phyloP scores from a whole-genome alignment of 2,888 invertebrate genomes.

The Mesoligia furuncula region DNA sequence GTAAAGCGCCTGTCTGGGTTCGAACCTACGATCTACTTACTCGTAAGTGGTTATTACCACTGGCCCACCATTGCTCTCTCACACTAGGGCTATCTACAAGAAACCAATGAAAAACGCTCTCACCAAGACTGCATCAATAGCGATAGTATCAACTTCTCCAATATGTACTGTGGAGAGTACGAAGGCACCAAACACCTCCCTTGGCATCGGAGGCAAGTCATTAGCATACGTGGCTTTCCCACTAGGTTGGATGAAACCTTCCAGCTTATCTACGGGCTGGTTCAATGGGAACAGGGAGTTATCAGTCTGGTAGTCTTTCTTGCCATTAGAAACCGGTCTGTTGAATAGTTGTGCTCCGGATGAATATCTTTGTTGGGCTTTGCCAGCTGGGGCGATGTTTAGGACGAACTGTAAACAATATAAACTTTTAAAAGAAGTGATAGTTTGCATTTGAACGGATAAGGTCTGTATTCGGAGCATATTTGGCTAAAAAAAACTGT shows the following conservation, averaged over 20 bases:
- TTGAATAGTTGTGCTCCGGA: conserved; percentile 89
- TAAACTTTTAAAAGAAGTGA: background rate
- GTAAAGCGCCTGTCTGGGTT: too few species aligned
- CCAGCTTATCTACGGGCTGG: conserved; percentile 92
- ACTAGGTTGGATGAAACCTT: conserved; percentile 89
- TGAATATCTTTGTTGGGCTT: conserved; percentile 77
- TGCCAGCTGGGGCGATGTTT: conserved; percentile 84
- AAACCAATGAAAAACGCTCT: conserved; percentile 57
- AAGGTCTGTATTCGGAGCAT: too few species aligned
- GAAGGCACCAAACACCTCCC: conserved; percentile 93
- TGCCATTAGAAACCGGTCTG: conserved; percentile 91
- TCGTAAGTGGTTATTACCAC: too few species aligned
- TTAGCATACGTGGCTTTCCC: conserved; percentile 93
- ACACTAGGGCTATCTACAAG: background rate
- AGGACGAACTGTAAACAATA: conserved; percentile 87
- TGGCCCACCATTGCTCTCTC: too few species aligned
- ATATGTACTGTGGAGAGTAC: conserved; percentile 90
- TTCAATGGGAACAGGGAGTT: conserved; percentile 92
- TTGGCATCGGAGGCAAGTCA: conserved; percentile 90
- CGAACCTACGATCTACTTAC: too few species aligned
- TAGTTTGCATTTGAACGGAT: too few species aligned
- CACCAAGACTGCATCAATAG: conserved; percentile 91
- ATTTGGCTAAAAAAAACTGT: too few species aligned
- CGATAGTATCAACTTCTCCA: conserved; percentile 91
- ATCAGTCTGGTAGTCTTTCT: conserved; percentile 91